A percentile compares a stretch with the other conserved stretches of the same genome.
These are phyloP conservation scores for Prionailurus viverrinus DNA, from an alignment of 2,113 vertebrate species.

Conservation along the genomic window DNA sequence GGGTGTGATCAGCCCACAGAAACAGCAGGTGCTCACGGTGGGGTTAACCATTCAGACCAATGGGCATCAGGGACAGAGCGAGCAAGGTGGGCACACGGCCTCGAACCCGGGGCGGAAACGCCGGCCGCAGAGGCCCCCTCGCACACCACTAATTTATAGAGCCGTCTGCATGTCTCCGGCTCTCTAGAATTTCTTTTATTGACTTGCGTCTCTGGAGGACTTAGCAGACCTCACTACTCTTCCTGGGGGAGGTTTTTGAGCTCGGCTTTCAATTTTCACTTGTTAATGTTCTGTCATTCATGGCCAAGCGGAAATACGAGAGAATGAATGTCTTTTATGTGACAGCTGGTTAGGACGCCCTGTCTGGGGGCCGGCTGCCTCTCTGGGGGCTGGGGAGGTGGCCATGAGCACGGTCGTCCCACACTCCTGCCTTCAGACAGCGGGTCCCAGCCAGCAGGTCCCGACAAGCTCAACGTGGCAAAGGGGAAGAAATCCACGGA, in stretches of 20 bases:
- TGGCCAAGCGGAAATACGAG: background rate
- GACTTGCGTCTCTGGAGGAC: background rate
- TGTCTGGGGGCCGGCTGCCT: background rate
- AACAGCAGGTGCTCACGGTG: background rate
- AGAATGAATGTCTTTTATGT: background rate
- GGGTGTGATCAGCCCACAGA: background rate
- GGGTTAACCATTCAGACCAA: too few species aligned
- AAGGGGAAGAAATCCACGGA: background rate
- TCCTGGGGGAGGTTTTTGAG: background rate
- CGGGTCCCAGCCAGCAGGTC: fast-evolving
- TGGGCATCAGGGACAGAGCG: background rate
- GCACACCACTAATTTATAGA: background rate
- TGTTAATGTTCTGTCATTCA: background rate
- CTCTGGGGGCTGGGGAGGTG: background rate
- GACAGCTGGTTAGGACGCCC: too few species aligned
- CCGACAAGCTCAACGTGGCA: fast-evolving
- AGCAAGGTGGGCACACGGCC: background rate
- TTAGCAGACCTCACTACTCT: background rate
- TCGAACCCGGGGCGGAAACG: background rate
- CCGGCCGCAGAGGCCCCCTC: background rate
- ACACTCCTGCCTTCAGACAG: fast-evolving
- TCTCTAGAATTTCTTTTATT: background rate
- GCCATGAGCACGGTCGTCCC: fast-evolving
- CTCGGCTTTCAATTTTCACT: background rate
- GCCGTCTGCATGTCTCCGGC: background rate